Conservation (phyloP, 2,113 vertebrate species). For the Megaleporinus macrocephalus region DNA sequence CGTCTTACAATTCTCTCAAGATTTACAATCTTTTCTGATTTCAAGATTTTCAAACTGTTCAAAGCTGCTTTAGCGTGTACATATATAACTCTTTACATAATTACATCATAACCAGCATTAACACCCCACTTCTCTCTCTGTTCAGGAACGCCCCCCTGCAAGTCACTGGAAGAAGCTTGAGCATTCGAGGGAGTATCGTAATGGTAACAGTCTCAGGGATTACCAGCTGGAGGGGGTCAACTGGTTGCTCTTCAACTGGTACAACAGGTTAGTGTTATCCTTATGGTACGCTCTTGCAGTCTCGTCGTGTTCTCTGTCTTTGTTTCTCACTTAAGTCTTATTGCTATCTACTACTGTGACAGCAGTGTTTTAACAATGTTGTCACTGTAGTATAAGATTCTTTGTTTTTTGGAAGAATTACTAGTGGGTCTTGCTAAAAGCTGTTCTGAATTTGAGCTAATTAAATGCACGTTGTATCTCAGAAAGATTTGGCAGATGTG, state of each 20-base stretch:
- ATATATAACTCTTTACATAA: neutral
- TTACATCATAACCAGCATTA: neutral
- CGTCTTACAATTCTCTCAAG: no score
- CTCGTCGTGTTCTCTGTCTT: neutral
- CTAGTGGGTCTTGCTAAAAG: no score
- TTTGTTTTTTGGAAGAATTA: no score
- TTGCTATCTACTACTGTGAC: no score
- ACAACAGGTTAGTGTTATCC: constrained; percentile 88
- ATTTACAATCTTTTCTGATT: no score
- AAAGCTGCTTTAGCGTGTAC: neutral
- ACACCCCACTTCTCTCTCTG: neutral
- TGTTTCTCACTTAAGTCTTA: neutral
- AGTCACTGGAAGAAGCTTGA: constrained; percentile 97
- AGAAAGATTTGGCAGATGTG: neutral
- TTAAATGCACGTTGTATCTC: neutral
- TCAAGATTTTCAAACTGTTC: neutral
- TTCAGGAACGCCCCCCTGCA: constrained; percentile 92
- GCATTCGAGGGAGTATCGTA: constrained; percentile 94
- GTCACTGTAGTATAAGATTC: no score
- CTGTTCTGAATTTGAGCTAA: no score
- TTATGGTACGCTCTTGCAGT: neutral
- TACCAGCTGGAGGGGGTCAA: constrained; percentile 99
- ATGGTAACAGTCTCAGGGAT: constrained; percentile 97
- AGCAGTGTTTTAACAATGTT: no score
- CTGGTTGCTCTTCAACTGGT: constrained; percentile 99